Percentiles rank a stretch among this genome's conserved stretches.
Conservation (phyloP, 2,888 invertebrate genomes). For the Beris chalybata region DNA sequence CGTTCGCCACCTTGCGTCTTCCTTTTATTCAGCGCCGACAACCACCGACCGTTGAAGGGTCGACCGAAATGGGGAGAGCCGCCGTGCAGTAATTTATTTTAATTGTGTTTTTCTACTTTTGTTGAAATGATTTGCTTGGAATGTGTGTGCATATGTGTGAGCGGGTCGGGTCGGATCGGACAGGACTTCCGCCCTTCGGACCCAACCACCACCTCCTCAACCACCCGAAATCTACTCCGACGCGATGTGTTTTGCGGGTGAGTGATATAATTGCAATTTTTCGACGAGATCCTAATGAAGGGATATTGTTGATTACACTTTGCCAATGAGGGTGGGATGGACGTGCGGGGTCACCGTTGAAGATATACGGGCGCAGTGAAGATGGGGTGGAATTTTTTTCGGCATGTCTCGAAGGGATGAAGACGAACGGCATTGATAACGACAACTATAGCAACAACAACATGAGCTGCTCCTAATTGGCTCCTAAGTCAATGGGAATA, state of each 20-base stretch:
- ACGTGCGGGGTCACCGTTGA: not conserved
- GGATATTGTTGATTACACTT: constrained; percentile 40
- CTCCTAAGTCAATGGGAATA: constrained; percentile 37
- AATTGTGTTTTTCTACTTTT: constrained; percentile 40
- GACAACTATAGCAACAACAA: constrained; percentile 34
- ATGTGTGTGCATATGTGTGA: constrained; percentile 25
- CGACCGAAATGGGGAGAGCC: not conserved
- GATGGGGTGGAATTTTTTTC: constrained; percentile 9
- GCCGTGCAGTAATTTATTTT: constrained; percentile 37
- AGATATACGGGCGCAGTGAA: not conserved
- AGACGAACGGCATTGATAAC: constrained; percentile 2
- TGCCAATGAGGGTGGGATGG: constrained; percentile 21
- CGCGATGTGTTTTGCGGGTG: not conserved
- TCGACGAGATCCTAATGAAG: constrained; percentile 39
- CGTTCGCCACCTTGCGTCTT: not conserved
- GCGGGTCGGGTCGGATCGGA: constrained; percentile 10
- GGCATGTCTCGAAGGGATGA: constrained; percentile 3
- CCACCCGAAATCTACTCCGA: not conserved
- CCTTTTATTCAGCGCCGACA: constrained; percentile 24
- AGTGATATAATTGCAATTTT: constrained; percentile 39
- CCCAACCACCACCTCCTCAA: constrained; percentile 21
- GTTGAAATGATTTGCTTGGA: constrained; percentile 35
- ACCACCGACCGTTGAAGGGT: constrained; percentile 7
- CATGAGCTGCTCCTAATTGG: constrained; percentile 36
- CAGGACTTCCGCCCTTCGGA: constrained; percentile 14